Conservation (phyloP, 1,140 invertebrate genomes). For the Thalassaphorura encarpata region DNA sequence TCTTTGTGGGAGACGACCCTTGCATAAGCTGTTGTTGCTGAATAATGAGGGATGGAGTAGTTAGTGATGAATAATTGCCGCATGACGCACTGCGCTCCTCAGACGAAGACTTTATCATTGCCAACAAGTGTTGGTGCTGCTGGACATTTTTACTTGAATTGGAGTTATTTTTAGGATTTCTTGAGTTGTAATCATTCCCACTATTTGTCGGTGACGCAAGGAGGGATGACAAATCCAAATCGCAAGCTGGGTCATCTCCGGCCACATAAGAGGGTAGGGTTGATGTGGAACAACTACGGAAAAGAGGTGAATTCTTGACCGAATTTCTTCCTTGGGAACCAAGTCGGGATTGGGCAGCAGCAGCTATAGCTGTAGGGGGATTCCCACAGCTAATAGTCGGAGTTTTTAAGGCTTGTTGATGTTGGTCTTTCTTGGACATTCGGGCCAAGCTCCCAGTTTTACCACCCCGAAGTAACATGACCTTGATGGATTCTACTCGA, state of each 20-base stretch:
- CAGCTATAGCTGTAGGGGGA: neutral
- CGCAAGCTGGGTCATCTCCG: constrained; percentile 29
- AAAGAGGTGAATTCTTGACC: constrained; percentile 27
- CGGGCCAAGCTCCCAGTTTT: constrained; percentile 2
- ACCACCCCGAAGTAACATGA: constrained; percentile 8
- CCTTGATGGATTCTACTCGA: constrained; percentile 30
- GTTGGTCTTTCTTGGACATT: constrained; percentile 8
- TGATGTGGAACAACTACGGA: constrained; percentile 27
- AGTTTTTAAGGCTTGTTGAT: neutral
- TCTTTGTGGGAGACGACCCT: constrained; percentile 14
- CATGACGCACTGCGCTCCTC: neutral
- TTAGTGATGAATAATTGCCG: neutral
- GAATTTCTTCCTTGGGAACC: too few relatives aligned
- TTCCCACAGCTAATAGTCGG: too few relatives aligned
- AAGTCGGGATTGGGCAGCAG: neutral
- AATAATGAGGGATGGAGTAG: neutral
- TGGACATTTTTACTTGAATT: too few relatives aligned
- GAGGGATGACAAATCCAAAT: constrained; percentile 23
- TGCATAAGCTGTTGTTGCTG: too few relatives aligned
- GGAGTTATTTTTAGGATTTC: too few relatives aligned
- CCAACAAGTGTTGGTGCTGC: too few relatives aligned
- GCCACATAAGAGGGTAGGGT: constrained; percentile 31
- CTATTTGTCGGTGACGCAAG: neutral
- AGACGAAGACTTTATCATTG: neutral
- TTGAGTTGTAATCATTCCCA: too few relatives aligned